These are phyloP conservation scores for Lepilemur septentrionalis DNA, from an alignment of 2,797 vertebrate species.

Conservation along the genomic window DNA sequence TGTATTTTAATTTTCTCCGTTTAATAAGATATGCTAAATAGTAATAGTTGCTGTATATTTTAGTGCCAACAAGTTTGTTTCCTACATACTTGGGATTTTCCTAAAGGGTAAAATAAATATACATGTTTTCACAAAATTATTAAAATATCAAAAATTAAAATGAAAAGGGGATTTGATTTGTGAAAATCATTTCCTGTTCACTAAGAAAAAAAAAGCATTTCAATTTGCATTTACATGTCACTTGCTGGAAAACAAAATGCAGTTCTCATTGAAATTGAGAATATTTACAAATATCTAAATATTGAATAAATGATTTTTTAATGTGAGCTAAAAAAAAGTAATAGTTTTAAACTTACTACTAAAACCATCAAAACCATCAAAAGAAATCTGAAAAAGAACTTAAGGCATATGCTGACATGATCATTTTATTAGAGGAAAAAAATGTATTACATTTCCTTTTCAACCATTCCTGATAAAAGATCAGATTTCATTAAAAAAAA, in stretches of 20 bases:
- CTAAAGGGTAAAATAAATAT: constrained; percentile 96
- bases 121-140: constrained; percentile 91
- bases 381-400: constrained; percentile 76
- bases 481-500: constrained; percentile 55
- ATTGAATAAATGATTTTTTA: constrained; percentile 75
- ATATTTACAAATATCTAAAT: constrained; percentile 75
- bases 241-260: constrained; percentile 71
- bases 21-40: constrained; percentile 96
- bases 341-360: constrained; percentile 74
- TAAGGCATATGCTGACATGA: constrained; percentile 57
- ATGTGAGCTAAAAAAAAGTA: constrained; percentile 65
- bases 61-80: constrained; percentile 90
- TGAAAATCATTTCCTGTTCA: constrained; percentile 85
- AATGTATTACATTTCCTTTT: constrained; percentile 74
- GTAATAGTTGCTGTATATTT: constrained; percentile 93
- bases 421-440: constrained; percentile 78
- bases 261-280: constrained; percentile 72
- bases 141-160: constrained; percentile 88
- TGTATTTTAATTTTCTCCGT: constrained; percentile 89
- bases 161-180: constrained; percentile 87
- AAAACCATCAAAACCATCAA: constrained; percentile 78
- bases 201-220: constrained; percentile 80
- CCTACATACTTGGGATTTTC: constrained; percentile 88
- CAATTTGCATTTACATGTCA: constrained; percentile 81
- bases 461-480: constrained; percentile 71